phyloP scores from a whole-genome alignment of 2,113 vertebrate species.

The Rostratula benghalensis region DNA sequence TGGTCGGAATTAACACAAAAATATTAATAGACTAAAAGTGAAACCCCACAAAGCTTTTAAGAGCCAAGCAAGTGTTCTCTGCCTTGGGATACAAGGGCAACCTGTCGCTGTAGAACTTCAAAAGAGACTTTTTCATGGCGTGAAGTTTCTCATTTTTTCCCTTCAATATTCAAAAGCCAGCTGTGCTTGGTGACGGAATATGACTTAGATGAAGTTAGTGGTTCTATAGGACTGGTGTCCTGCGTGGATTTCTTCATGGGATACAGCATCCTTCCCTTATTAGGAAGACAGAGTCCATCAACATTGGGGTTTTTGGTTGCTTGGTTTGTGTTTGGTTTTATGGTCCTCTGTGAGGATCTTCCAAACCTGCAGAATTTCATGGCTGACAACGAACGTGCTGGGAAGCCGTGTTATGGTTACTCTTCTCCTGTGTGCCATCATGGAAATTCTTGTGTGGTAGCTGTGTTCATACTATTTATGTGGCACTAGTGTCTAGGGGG shows the following conservation, averaged over 20 bases:
- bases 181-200: background rate
- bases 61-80: background rate
- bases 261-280: background rate
- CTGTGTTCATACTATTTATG: background rate
- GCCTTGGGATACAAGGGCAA: background rate
- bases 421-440: background rate
- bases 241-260: background rate
- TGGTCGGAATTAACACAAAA: background rate
- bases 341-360: background rate
- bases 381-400: background rate
- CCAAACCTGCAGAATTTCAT: background rate
- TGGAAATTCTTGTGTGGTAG: background rate
- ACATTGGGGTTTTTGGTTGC: rapidly evolving
- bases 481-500: background rate
- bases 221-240: background rate
- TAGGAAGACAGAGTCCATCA: background rate
- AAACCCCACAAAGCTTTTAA: conserved; percentile 11
- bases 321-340: background rate
- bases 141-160: background rate
- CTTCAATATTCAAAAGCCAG: background rate
- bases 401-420: background rate
- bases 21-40: background rate
- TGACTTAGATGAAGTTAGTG: background rate
- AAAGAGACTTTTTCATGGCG: background rate
- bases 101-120: background rate